Evolutionary conservation across 2,888 invertebrate species (phyloP).

Genomic region (Ormyrus nitidulus): DNA sequence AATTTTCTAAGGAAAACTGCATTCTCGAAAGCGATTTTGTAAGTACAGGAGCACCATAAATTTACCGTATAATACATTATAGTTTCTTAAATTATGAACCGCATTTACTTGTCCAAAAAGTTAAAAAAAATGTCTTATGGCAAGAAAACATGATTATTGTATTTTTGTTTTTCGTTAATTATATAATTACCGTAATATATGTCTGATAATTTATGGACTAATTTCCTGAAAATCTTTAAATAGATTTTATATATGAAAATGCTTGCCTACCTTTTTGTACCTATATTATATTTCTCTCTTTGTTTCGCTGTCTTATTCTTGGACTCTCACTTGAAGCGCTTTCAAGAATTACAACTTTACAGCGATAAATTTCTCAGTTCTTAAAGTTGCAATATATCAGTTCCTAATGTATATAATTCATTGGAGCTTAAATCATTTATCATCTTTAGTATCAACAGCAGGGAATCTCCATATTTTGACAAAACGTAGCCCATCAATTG

Average conservation of each 20-base stretch:
- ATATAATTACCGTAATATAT: neutral
- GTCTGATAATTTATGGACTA: neutral
- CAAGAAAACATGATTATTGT: too few relatives aligned
- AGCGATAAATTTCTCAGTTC: constrained; percentile 23
- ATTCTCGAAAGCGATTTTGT: too few relatives aligned
- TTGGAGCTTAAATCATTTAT: neutral
- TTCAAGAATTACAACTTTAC: constrained; percentile 1
- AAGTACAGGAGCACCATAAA: too few relatives aligned
- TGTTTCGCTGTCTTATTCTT: neutral
- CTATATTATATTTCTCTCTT: neutral
- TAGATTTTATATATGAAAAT: neutral
- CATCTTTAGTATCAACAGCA: neutral
- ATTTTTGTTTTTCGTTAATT: too few relatives aligned
- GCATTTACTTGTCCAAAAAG: too few relatives aligned
- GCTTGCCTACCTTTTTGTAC: neutral
- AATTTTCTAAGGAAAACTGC: too few relatives aligned
- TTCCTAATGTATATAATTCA: constrained; percentile 19
- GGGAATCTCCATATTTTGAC: too few relatives aligned
- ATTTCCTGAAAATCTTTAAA: neutral
- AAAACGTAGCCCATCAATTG: too few relatives aligned
- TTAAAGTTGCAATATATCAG: neutral
- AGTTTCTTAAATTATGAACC: too few relatives aligned
- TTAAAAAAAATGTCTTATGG: too few relatives aligned
- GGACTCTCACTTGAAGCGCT: constrained; percentile 1
- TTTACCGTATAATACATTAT: too few relatives aligned